Evolutionary conservation across 35 echinoderm and acorn worm genomes (phyloP), one percentile per base, ranked within the genome.

Genomic region (Lytechinus pictus): DNA sequence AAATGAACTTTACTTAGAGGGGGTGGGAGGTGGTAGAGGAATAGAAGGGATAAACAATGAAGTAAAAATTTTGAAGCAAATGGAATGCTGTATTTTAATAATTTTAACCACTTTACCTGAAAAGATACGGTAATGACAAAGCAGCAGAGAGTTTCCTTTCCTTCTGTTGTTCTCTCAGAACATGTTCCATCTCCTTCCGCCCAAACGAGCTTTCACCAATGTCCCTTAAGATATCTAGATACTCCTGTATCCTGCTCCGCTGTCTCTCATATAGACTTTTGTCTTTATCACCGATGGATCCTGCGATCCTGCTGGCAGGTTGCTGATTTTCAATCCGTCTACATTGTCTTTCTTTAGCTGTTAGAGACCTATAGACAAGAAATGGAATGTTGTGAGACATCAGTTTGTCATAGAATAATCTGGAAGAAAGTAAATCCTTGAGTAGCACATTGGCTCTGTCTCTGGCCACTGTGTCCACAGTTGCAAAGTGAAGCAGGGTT

Each of bases 371-470:
- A 54, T 55, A 57, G 27, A 93, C 57, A 27, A 93, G 92, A 27
- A 27, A 93, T 9, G 92, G 92, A 19, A 93, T 57, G 53, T 57
- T 57, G 92, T 93, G 92, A 54, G 55, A 57, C 27, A 93, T 54
- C n/a, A 93, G 92, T 54, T 93, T 93, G 16, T 93, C 92, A n/a
- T 53, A 93, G 92, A 93, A 93, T 10, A 93, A 28, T 57, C 92
- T 93, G 28, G 52, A 54, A 5, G 92, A 93, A 3, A 93, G 92
- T 4, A 93, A 57, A 57, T 93, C 92, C n/a, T 54, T 93, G 53
- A 93, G 92, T 7, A 93, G 53, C 92, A 54, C 11, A 93, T 93
- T 13, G 27, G 53, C 27, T 44, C 24, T 57, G n/a, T 28, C 55
- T 54, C 10, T 93, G 52, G 92, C 92, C 3, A 57, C 92, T 2